Evolutionary conservation across 2,113 vertebrate genomes (phyloP), one percentile per base, ranked within the genome.

Genomic region (Alces alces): DNA sequence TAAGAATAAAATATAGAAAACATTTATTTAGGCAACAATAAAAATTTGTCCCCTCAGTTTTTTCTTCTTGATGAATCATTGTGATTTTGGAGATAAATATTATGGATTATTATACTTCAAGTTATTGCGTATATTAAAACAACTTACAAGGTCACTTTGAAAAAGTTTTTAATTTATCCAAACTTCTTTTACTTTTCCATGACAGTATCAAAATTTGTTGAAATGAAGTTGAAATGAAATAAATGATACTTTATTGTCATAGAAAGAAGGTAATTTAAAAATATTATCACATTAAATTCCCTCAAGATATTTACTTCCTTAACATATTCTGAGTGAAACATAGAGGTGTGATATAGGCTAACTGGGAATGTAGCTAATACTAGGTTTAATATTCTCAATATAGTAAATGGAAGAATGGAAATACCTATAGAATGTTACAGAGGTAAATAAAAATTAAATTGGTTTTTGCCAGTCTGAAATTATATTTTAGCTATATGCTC

Each of bases 71-170:
- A 85, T 73, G 11, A 88, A 60, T 95, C 12, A 79, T 58, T 83
- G 47, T 90, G 36, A 70, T 50, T 94, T 61, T 80, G 85, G 83
- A 39, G 5, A 30, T 70, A 85, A 84, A 64, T 87, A 89, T 12
- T 28, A 0, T 64, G 6, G 4, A 55, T 86, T 61, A 93, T 80
- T 16, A 3, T 79, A 82, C 4, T 17, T 85, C 12, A 89, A 54
- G 86, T 94, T 79, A 92, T 55, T 93, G 12, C 3, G 43, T 54
- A 93, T 95, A 21, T 86, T 90, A 80, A 93, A 89, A 88, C 79
- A 87, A 95, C 45, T 93, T 76, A 58, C 54, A 93, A 93, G 89
- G 15, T 19, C 83, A 84, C 50, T 79, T 96, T 78, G n/a, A 7
- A 27, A 61, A 84, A 10, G 33, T 23, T 93, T 91, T 5, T 55